These are phyloP conservation scores for Sylvia atricapilla DNA, from an alignment of 2,113 vertebrate species.

Conservation along the genomic window DNA sequence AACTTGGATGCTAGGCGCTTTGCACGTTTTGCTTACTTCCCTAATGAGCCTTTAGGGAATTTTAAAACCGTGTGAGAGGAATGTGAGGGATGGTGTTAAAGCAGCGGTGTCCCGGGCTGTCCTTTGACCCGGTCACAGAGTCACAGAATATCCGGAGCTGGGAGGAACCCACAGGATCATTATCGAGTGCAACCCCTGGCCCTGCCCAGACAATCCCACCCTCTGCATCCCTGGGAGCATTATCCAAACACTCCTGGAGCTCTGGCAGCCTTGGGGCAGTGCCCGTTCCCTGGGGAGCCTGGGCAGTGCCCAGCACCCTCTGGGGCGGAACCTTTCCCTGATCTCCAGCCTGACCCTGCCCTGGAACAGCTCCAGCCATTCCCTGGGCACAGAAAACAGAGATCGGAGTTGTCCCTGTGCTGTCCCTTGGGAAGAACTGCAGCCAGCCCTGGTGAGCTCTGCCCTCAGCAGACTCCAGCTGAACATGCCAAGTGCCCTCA, in stretches of 20 bases:
- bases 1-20: not conserved
- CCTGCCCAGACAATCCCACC: not conserved
- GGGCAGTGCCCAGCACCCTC: not conserved
- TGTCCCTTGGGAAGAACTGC: not conserved
- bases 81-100: not conserved
- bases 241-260: not conserved
- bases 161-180: too few species aligned
- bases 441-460: not conserved
- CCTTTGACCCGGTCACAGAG: not conserved
- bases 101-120: not conserved
- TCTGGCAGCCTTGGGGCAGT: not conserved
- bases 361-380: not conserved
- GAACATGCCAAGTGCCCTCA: not conserved
- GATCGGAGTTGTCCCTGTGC: rapidly evolving
- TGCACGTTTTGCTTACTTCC: not conserved
- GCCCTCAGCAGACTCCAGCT: not conserved
- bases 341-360: not conserved
- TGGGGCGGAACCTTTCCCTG: not conserved
- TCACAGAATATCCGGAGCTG: not conserved
- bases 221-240: rapidly evolving
- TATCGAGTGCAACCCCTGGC: rapidly evolving
- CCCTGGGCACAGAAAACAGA: not conserved
- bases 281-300: not conserved
- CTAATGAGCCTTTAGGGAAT: not conserved
- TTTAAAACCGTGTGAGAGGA: not conserved